Percentiles rank a stretch among this genome's conserved stretches.
phyloP scores from a whole-genome alignment of 1,140 invertebrate species.

The Aradophagus sp. region DNA sequence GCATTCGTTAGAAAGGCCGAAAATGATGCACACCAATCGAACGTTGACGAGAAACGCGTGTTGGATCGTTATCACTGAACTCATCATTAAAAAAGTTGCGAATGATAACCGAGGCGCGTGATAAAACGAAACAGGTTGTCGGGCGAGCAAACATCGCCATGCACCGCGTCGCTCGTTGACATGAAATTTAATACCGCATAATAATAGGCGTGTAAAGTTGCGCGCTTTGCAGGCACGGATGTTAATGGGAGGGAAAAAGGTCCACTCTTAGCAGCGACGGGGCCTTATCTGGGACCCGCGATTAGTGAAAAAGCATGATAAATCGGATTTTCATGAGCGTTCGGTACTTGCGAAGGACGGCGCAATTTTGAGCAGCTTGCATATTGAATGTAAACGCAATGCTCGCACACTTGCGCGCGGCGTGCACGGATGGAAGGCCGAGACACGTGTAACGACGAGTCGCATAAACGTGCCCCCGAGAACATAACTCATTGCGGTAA shows the following conservation, averaged over 20 bases:
- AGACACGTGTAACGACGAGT: constrained; percentile 61
- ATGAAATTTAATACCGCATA: constrained; percentile 24
- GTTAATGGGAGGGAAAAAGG: not conserved
- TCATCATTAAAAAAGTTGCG: not conserved
- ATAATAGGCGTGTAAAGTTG: constrained; percentile 17
- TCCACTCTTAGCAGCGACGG: not conserved
- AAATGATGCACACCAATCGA: no score
- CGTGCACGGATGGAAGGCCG: constrained; percentile 48
- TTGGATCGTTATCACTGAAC: no score
- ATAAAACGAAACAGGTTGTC: constrained; percentile 15
- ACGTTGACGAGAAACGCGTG: no score
- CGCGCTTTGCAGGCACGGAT: constrained; percentile 1
- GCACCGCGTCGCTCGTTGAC: constrained; percentile 11
- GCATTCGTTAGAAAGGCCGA: no score
- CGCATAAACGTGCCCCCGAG: constrained; percentile 66
- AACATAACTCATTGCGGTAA: constrained; percentile 71
- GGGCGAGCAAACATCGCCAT: constrained; percentile 2
- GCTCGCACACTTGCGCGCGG: constrained; percentile 41
- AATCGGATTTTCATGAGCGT: constrained; percentile 47
- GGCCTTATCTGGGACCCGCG: constrained; percentile 3
- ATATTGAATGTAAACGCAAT: constrained; percentile 50
- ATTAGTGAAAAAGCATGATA: constrained; percentile 22
- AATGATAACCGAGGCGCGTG: not conserved
- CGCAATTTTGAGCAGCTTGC: constrained; percentile 45
- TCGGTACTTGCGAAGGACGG: constrained; percentile 18